Evolutionary conservation across 2,113 vertebrate genomes (phyloP), one percentile per base, ranked within the genome.

Genomic region (Procavia capensis): DNA sequence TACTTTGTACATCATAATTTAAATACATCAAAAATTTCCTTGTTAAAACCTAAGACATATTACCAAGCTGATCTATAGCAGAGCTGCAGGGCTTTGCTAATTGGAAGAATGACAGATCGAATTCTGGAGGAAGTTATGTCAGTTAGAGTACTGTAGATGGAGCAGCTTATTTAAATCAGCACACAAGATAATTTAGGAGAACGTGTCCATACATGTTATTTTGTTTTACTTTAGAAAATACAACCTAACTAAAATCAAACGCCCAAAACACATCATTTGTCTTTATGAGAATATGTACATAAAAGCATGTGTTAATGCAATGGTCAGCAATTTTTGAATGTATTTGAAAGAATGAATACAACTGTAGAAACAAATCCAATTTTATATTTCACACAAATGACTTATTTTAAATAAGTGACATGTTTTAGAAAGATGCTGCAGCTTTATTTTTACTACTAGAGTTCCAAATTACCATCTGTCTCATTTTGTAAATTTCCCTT

Each of bases 11-110:
- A 93, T 96, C 87, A 96, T 97, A 95, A 96, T 97, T 93, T 93
- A 97, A 98, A 91, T 91, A 91, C 80, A 96, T 96, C 91, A 97
- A 97, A 96, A 96, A 94, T 84, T 91, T 96, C 66, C 96, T 97
- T 85, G 95, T 97, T 97, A 97, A 90, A 85, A 41, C 95, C 93
- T 8, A 81, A 96, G 96, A 97, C 95, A 83, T 82, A 97, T 98
- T 95, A 93, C 36, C 89, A 93, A 96, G 66, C 10, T 22, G 63
- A 93, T 93, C 50, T 81, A n/a, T 16, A 79, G 70, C 9, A 45
- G 0, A 6, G 82, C 94, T 96, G 45, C 72, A 72, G 91, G 95
- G 91, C 91, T 96, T 76, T 75, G 93, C 83, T 96, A 97, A 96
- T 96, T 97, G 89, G 50, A 79, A 85, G 76, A 95, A 95, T 86